Percentiles rank a stretch among this genome's conserved stretches.
Evolutionary conservation across 2,113 vertebrate species (phyloP).

Genomic region (Toxotes jaculatrix): DNA sequence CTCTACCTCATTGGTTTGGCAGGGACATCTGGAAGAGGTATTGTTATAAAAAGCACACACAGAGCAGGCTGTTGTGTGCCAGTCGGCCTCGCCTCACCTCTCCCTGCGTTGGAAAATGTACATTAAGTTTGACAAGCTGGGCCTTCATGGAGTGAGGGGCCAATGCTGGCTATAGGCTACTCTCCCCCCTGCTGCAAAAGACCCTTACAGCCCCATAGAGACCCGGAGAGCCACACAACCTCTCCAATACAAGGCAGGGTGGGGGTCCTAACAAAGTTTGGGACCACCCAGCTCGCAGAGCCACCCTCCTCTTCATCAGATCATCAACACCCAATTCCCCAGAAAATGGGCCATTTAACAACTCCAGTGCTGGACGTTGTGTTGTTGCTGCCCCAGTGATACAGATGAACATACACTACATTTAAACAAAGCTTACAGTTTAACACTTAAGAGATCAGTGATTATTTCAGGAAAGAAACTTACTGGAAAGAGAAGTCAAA

Average conservation of each 20-base stretch:
- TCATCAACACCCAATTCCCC: conserved; percentile 84
- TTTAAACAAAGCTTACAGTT: conserved; percentile 56
- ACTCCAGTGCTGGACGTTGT: conserved; percentile 50
- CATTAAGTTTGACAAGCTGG: conserved; percentile 82
- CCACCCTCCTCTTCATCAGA: conserved; percentile 82
- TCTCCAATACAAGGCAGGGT: conserved; percentile 64
- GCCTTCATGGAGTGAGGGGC: conserved; percentile 80
- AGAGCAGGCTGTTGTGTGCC: conserved; percentile 78
- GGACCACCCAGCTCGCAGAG: conserved; percentile 79
- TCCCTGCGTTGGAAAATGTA: conserved; percentile 79
- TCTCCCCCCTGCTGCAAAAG: conserved; percentile 70
- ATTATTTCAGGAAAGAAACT: conserved; percentile 61
- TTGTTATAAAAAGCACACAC: conserved; percentile 79
- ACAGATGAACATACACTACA: conserved; percentile 28
- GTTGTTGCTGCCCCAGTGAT: conserved; percentile 65
- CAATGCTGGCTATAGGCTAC: conserved; percentile 70
- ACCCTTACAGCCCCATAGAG: conserved; percentile 78
- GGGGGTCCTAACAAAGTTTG: conserved; percentile 70
- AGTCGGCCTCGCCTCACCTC: conserved; percentile 76
- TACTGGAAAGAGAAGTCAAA: conserved; percentile 62
- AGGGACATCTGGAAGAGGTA: conserved; percentile 77
- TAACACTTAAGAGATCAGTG: conserved; percentile 33
- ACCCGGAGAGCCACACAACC: conserved; percentile 70
- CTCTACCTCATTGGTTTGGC: conserved; percentile 63
- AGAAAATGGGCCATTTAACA: conserved; percentile 81